Percentiles rank a stretch among this genome's conserved stretches.
These are phyloP conservation scores for Cyclopterus lumpus DNA, from an alignment of 2,797 vertebrate species.

Conservation along the genomic window DNA sequence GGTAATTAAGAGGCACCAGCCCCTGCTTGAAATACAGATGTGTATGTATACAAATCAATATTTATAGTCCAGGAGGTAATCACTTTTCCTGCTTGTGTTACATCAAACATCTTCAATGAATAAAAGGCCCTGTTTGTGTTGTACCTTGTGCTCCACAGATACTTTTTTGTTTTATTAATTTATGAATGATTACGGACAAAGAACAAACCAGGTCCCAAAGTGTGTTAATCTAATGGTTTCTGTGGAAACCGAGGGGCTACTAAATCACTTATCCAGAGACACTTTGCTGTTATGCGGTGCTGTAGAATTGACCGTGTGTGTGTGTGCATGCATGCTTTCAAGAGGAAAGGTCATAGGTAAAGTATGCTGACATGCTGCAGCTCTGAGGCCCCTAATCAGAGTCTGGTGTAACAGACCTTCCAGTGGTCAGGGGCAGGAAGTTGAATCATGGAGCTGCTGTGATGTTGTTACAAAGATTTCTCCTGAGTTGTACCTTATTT, in stretches of 20 bases:
- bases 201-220: constrained; percentile 5
- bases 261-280: constrained; percentile 32
- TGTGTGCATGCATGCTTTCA: background rate
- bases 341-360: constrained; percentile 56
- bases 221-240: constrained; percentile 28
- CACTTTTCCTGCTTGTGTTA: background rate
- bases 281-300: too few species aligned
- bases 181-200: background rate
- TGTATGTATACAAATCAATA: background rate
- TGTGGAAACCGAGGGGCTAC: constrained; percentile 13
- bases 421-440: too few species aligned
- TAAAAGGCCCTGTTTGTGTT: background rate
- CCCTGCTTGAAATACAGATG: background rate
- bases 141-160: background rate
- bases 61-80: background rate
- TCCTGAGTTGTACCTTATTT: background rate
- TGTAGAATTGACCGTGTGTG: constrained; percentile 47
- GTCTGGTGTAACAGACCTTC: too few species aligned
- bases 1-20: background rate
- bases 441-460: too few species aligned
- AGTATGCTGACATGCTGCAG: too few species aligned
- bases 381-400: too few species aligned
- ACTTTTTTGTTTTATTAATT: background rate
- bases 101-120: background rate
- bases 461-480: too few species aligned